Conservation (phyloP, 2,113 vertebrate species). For the Promerops cafer region DNA sequence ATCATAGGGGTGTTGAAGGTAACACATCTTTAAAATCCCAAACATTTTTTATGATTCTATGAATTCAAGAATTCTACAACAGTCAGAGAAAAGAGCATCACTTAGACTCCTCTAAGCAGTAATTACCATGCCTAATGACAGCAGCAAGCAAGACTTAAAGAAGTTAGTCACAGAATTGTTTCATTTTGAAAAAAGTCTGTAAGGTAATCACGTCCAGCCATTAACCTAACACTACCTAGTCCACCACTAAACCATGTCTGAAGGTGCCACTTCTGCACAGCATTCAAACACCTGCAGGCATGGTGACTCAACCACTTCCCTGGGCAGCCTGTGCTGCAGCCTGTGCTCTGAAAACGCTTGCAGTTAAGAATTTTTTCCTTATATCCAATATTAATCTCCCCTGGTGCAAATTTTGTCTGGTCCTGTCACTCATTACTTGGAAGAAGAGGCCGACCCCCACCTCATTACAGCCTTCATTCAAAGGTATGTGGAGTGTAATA, state of each 20-base stretch:
- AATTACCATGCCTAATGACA: slow-evolving; percentile 34
- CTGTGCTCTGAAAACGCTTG: background rate
- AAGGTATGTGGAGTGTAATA: background rate
- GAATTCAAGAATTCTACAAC: slow-evolving; percentile 77
- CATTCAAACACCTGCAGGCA: background rate
- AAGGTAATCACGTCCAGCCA: accelerated
- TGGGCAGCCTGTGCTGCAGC: background rate
- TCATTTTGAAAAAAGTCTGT: background rate
- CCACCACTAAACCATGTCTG: background rate
- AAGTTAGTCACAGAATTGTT: background rate
- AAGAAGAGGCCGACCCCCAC: accelerated
- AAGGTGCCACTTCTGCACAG: background rate
- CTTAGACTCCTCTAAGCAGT: slow-evolving; percentile 85
- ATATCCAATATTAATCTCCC: background rate
- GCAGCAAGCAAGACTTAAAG: background rate
- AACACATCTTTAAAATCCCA: background rate
- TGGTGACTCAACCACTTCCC: background rate
- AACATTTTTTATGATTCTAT: background rate
- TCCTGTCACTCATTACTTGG: background rate
- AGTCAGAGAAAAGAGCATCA: slow-evolving; percentile 83
- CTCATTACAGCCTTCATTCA: background rate
- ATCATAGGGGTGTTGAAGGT: background rate
- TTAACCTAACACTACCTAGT: background rate
- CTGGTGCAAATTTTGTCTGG: accelerated
- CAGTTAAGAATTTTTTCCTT: background rate